Conservation (phyloP, 2,113 vertebrate species). For the Alosa alosa region DNA sequence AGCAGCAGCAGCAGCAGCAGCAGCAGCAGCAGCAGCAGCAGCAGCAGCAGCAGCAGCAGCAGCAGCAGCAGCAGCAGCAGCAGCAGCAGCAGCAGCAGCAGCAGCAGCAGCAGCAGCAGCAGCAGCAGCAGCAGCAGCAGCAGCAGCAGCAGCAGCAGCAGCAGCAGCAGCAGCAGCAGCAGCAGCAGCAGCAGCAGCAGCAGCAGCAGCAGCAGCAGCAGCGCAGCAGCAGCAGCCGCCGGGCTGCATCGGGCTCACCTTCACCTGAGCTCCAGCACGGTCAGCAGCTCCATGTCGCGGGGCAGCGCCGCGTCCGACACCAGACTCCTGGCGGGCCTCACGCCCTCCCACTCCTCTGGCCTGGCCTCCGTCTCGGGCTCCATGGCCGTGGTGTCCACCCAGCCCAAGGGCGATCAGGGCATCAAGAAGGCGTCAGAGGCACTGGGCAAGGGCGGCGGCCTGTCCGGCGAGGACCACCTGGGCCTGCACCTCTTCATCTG, state of each 20-base stretch:
- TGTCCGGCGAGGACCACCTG: slow-evolving; percentile 59
- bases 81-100: slow-evolving; percentile 77
- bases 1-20: slow-evolving; percentile 73
- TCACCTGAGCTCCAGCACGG: slow-evolving; percentile 90
- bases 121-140: slow-evolving; percentile 73
- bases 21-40: slow-evolving; percentile 77
- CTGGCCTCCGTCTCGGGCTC: slow-evolving; percentile 45
- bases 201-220: slow-evolving; percentile 77
- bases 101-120: slow-evolving; percentile 78
- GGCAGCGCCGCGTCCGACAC: slow-evolving; percentile 92
- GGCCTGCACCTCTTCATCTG: slow-evolving; percentile 85
- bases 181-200: slow-evolving; percentile 73
- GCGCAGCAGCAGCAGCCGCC: slow-evolving; percentile 77
- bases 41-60: slow-evolving; percentile 78
- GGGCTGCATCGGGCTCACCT: slow-evolving; percentile 76
- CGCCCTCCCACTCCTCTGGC: slow-evolving; percentile 84
- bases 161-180: slow-evolving; percentile 78
- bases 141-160: slow-evolving; percentile 77
- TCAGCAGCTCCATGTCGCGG: slow-evolving; percentile 92
- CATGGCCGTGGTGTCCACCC: slow-evolving; percentile 75
- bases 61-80: slow-evolving; percentile 73
- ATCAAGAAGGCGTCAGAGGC: slow-evolving; percentile 76
- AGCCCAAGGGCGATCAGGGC: slow-evolving; percentile 70
- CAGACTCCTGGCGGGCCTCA: slow-evolving; percentile 84
- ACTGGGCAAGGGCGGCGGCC: slow-evolving; percentile 71